Percentiles rank a stretch among this genome's conserved stretches.
Evolutionary conservation across 2,113 vertebrate species (phyloP).

Genomic region (Eudyptes chrysolophus): DNA sequence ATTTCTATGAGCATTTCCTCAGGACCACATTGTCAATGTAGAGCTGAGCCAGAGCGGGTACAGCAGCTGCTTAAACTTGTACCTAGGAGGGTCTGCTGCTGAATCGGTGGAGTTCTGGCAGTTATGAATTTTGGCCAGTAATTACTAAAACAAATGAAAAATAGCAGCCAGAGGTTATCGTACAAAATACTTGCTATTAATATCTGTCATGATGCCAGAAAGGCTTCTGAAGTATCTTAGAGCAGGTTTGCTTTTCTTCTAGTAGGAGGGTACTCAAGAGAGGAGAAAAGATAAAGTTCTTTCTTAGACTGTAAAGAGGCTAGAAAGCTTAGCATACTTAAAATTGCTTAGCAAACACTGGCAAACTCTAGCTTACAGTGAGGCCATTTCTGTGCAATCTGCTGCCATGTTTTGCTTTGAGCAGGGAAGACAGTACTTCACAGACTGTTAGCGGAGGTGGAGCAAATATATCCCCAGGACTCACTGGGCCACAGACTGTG

Average conservation of each 20-base stretch:
- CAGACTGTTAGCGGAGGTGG: background rate
- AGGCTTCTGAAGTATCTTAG: background rate
- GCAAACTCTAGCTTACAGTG: background rate
- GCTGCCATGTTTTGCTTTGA: background rate
- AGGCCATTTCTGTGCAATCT: background rate
- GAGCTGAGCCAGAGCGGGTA: background rate
- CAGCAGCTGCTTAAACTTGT: background rate
- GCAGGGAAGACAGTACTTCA: background rate
- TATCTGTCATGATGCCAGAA: background rate
- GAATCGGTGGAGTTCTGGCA: background rate
- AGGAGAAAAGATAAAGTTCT: background rate
- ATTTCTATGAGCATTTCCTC: background rate
- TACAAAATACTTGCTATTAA: background rate
- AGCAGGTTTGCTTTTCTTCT: background rate
- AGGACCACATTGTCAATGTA: background rate
- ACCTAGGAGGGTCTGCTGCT: background rate
- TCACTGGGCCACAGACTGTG: background rate
- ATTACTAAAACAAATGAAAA: background rate
- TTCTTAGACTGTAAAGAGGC: background rate
- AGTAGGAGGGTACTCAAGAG: background rate
- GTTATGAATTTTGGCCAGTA: background rate
- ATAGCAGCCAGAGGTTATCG: background rate
- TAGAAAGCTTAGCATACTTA: constrained; percentile 25
- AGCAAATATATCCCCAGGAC: background rate
- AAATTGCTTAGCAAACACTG: constrained; percentile 23